Evolutionary conservation across 2,113 vertebrate genomes (phyloP), one percentile per base, ranked within the genome.

Genomic region (Conger conger): DNA sequence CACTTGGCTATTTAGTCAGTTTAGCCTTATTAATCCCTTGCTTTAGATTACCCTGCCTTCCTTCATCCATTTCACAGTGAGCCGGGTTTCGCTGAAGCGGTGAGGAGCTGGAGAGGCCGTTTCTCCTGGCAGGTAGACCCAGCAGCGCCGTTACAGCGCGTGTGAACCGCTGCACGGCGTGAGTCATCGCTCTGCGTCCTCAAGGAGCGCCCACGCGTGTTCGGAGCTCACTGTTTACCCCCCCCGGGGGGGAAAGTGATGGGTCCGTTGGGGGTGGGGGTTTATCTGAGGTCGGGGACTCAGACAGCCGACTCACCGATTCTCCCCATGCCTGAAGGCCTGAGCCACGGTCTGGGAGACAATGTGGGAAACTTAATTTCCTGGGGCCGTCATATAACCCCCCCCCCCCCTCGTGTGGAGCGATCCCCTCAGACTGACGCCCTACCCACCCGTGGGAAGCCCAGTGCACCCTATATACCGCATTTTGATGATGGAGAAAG

Each of bases 101-200:
- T 73, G n/a, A 73, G 68, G n/a, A 33, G 9, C 33, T 6, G n/a
- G 15, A 73, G 68, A 33, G 9, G n/a, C 5, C n/a, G 15, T 30
- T 2, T 33, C 15, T 30, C 2, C n/a, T 30, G 68, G 27, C 68
- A 23, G n/a, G 27, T 30, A 73, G 68, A 30, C n/a, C 68, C 11
- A 1, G 13, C 9, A 73, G 68, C 9, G 68, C 9, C 30, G 68
- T 33, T 30, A 33, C 68, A 20, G n/a, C 11, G 68, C n/a, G 2
- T 4, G 11, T 73, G 68, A 73, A 63, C 30, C 27, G 9, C 11
- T 2, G 68, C 9, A 11, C 27, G 1, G 68, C 68, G 13, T 73
- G 68, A 73, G n/a, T 73, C 68, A 73, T 73, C 68, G n/a, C n/a
- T n/a, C n/a, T n/a, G n/a, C n/a, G n/a, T 73, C 68, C 68, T n/a